Conservation (phyloP, 2,113 vertebrate species). For the Istiophorus platypterus region DNA sequence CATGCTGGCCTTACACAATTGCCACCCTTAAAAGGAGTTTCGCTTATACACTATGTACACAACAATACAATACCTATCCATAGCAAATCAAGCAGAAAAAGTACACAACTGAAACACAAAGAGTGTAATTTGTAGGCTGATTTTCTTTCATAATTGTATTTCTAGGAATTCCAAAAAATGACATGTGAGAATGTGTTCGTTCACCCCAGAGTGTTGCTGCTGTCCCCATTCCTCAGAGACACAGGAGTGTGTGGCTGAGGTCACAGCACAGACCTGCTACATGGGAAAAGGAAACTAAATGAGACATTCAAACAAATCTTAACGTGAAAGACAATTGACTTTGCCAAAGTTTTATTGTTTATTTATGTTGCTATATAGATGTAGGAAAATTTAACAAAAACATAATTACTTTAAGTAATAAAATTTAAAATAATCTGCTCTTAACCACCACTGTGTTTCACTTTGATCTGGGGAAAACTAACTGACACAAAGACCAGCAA, state of each 20-base stretch:
- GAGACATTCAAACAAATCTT: background rate
- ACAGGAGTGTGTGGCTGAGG: conserved; percentile 22
- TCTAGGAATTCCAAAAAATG: background rate
- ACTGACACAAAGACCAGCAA: background rate
- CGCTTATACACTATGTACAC: background rate
- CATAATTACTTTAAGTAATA: background rate
- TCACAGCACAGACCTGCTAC: conserved; percentile 14
- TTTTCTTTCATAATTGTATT: conserved; percentile 17
- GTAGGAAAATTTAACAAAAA: background rate
- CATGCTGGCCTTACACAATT: background rate
- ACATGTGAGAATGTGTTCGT: conserved; percentile 24
- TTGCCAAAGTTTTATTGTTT: too few species aligned
- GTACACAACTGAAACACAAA: background rate
- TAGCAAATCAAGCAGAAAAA: conserved; percentile 16
- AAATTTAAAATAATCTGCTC: background rate
- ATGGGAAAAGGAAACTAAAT: conserved; percentile 37
- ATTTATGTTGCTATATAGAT: too few species aligned
- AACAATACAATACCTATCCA: background rate
- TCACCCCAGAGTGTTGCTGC: conserved; percentile 43
- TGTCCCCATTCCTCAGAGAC: conserved; percentile 60
- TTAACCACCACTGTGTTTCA: background rate
- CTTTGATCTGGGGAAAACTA: background rate
- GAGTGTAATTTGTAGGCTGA: background rate
- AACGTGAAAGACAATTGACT: background rate
- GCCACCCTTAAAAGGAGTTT: background rate